Conservation (phyloP, 2,797 vertebrate genomes). For the Malurus splendens region DNA sequence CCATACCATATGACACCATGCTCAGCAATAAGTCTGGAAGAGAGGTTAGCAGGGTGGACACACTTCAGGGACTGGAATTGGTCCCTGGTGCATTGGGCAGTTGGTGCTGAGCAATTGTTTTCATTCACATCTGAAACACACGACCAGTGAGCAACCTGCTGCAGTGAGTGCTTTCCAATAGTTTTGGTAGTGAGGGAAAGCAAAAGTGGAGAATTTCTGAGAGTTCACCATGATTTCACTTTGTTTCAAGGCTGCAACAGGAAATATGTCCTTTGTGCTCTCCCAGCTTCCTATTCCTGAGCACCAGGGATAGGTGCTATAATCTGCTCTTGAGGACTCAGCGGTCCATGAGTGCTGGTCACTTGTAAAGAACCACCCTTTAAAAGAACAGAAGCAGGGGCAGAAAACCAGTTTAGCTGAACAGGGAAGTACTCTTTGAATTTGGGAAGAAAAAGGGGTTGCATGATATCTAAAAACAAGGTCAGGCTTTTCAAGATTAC, state of each 20-base stretch:
- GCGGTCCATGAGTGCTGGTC: no score
- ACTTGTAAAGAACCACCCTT: no score
- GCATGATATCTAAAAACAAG: no score
- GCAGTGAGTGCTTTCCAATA: background rate
- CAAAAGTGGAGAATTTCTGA: background rate
- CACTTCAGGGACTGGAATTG: accelerated
- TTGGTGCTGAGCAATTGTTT: background rate
- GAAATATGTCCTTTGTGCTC: background rate
- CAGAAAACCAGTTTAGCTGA: no score
- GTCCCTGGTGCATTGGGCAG: no score
- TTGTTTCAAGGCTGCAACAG: background rate
- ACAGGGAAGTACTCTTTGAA: no score
- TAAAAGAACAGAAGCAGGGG: no score
- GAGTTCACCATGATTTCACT: background rate
- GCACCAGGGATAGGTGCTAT: no score
- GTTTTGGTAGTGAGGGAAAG: accelerated
- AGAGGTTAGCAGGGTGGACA: background rate
- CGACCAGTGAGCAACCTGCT: background rate
- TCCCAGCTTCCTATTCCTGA: background rate
- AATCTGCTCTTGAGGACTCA: no score
- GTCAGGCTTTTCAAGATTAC: no score
- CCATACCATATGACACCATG: no score
- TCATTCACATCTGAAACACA: background rate
- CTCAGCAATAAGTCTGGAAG: background rate
- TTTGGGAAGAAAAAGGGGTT: no score